Conservation (phyloP, 1,140 invertebrate genomes). For the silkworm (Bombyx mori) region ASM3026992v2 NC_085119.1:6007501-6008000, state of each 20-base stretch:
- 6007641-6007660: slow-evolving; percentile 17
- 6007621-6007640: no score
- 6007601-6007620: no score
- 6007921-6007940: not conserved
- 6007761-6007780: slow-evolving; percentile 35
- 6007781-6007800: slow-evolving; percentile 16
- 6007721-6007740: slow-evolving; percentile 35
- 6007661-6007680: slow-evolving; percentile 44
- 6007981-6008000: no score
- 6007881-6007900: not conserved
- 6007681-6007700: slow-evolving; percentile 33
- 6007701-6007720: slow-evolving; percentile 40
- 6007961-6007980: no score
- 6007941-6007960: not conserved
- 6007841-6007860: not conserved
- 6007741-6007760: slow-evolving; percentile 25
- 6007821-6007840: not conserved
- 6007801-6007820: slow-evolving; percentile 2
- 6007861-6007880: not conserved
- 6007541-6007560: no score
- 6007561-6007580: no score
- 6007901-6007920: not conserved
- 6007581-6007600: no score
- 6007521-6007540: no score
- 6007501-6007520: no score